Base-by-base conservation (phyloP, 1,140 invertebrate species). In the Dinoponera quadriceps region DNA sequence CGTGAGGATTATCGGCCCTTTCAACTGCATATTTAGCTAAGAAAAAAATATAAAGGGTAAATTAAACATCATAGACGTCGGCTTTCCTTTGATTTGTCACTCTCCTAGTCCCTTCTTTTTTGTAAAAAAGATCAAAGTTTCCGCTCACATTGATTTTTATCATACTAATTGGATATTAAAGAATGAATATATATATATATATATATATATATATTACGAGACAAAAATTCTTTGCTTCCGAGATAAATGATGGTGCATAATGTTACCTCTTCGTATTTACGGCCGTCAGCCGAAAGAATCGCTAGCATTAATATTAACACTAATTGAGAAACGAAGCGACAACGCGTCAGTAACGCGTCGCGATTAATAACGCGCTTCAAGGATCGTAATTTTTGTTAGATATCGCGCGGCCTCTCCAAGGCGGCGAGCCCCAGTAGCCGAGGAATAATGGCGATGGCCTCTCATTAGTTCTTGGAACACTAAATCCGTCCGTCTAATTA, bases 401-500 rank as follows among this genome's bases (percentile, higher is more conserved):
- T 65, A 65, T 75, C 33, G 18, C 38, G 60, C 18, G 62, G 3
- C 14, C 0, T 49, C 14, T 63, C 5, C 29, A n/a, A 63, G 2
- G 38, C 18, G 44, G 57, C 57, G 54, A 16, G 29, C 29, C 29
- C 33, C 33, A 38, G 66, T 57, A 72, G 49, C 33, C 33, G 33
- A 18, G 27, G 59, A 75, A 75, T 65, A 83, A 85, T 63, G 51
- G 44, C n/a, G 63, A 69, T 65, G 72, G 60, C n/a, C 25, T 55
- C 38, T 72, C 63, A 78, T 82, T 68, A 73, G 38, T 78, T 57
- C 69, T 51, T 13, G 13, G 71, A 44, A 25, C 25, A 60, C 51
- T 63, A 62, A 83, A 65, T 65, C 55, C 18, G 68, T 62, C 38
- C 38, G 54, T 85, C 63, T 78, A 86, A 75, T 86, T 59, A 62